Base-by-base conservation (phyloP, 2,113 vertebrate genomes). In the Condylura cristata region DNA sequence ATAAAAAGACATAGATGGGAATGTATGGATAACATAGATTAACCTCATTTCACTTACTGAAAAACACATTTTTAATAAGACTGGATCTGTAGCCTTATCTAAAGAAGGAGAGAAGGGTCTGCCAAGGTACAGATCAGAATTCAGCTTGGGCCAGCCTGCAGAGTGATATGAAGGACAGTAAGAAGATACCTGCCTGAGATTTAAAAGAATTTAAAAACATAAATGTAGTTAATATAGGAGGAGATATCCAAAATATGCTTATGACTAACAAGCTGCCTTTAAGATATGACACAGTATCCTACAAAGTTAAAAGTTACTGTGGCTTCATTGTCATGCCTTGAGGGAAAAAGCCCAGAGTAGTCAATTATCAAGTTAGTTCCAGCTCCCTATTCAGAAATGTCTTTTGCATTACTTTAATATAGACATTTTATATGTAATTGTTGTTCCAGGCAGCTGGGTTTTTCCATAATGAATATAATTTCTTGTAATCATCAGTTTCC, bases 401-500 rank as follows among this genome's bases (percentile, higher is more conserved):
- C 63, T 84, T 88, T 85, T 72, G 30, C 12, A 34, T 68, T 66
- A 76, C 37, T 58, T 96, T 17, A 76, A 89, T 51, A 58, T 18
- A 92, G 93, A 72, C 11, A 81, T 96, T 88, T 81, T 81, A 72
- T 51, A 37, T 68, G 18, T 61, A 75, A 70, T 71, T 90, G 56
- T 78, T 79, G 80, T 75, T 84, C 51, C 6, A 92, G 37, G 76
- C 41, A 91, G 24, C 41, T 93, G 24, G 7, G 6, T 90, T 56
- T 93, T 71, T 66, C 37, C 90, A 63, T 81, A 72, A 48, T 66
- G 65, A 89, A 65, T 30, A 9, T 16, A 32, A 5, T 26, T 24
- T 32, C 16, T 71, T 81, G 60, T 56, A 95, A 92, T 65, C 48
- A 84, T 14, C 22, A 46, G 18, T 83, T 95, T 89, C 28, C 58